phyloP scores from a whole-genome alignment of 2,113 vertebrate species.

The Leptosomus discolor region DNA sequence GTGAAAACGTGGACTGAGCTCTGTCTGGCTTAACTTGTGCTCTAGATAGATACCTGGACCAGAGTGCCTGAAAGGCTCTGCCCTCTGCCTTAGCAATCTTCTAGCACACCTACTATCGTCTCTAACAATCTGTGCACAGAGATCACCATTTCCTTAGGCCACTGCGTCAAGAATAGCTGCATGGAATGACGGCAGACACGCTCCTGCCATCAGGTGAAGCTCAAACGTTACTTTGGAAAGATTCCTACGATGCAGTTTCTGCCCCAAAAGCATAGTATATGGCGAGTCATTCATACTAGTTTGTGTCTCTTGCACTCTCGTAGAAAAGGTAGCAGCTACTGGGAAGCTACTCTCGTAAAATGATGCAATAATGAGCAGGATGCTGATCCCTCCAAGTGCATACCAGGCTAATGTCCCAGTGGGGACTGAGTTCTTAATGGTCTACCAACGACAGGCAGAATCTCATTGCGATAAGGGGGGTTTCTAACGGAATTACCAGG shows the following conservation, averaged over 20 bases:
- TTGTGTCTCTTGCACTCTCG: not conserved
- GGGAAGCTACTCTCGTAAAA: not conserved
- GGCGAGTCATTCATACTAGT: not conserved
- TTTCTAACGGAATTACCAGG: not conserved
- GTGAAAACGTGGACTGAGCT: not conserved
- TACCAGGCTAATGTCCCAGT: not conserved
- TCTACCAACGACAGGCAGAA: not conserved
- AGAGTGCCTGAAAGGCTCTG: not conserved
- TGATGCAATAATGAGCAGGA: not conserved
- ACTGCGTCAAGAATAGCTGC: not conserved
- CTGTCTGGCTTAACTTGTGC: not conserved
- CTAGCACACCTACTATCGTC: no score
- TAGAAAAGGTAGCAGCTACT: not conserved
- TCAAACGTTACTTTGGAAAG: not conserved
- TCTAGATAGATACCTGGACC: rapidly evolving
- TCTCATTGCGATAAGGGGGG: not conserved
- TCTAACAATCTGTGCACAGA: not conserved
- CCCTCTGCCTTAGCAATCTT: not conserved
- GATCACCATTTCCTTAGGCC: not conserved
- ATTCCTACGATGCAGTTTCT: not conserved
- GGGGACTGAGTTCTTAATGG: not conserved
- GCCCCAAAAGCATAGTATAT: not conserved
- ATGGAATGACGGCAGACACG: not conserved
- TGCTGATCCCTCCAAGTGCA: not conserved
- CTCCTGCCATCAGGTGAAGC: not conserved